Evolutionary conservation across 2,797 vertebrate genomes (phyloP), one percentile per base, ranked within the genome.

Genomic region (Pelodytes ibericus): DNA sequence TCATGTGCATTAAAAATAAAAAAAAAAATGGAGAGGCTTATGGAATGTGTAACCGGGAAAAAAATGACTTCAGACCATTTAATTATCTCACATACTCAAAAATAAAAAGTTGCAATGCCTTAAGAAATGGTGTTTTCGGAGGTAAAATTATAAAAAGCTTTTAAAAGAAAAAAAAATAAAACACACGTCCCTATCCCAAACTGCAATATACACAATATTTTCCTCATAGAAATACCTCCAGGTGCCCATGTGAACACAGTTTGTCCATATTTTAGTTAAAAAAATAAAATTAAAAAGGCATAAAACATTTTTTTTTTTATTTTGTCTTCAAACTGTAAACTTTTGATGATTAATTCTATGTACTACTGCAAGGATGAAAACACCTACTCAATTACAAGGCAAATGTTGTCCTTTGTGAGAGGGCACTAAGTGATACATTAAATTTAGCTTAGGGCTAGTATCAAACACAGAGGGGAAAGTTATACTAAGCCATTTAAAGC

Each of bases 261-360:
- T 56, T 53, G 41, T 62, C 60, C 44, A 77, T 83, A 53, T 85
- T 81, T 79, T 82, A 80, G 27, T 22, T 11, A 53, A 53, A 24
- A 74, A 81, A 30, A 82, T 82, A 80, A 47, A 58, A 74, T 6
- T 62, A 65, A 47, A 82, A 82, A 77, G 78, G 60, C 79, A 69
- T 72, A 72, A 68, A 11, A 53, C 36, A 8, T 5, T 53, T 44
- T 44, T 2, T 13, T 44, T 44, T 44, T 44, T 2, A 44, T 44
- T 44, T 44, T 39, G 77, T 81, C 74, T 83, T 81, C 80, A 86
- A 84, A 79, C 82, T 70, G 86, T 79, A 80, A 86, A 83, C 84
- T 71, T 74, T 0, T 57, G 82, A 82, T 83, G 82, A 82, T 82
- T 84, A 83, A 81, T 80, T 74, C 85, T 87, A 89, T 7, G 80